phyloP scores from a whole-genome alignment of 2,797 vertebrate species.

The Miichthys miiuy region DNA sequence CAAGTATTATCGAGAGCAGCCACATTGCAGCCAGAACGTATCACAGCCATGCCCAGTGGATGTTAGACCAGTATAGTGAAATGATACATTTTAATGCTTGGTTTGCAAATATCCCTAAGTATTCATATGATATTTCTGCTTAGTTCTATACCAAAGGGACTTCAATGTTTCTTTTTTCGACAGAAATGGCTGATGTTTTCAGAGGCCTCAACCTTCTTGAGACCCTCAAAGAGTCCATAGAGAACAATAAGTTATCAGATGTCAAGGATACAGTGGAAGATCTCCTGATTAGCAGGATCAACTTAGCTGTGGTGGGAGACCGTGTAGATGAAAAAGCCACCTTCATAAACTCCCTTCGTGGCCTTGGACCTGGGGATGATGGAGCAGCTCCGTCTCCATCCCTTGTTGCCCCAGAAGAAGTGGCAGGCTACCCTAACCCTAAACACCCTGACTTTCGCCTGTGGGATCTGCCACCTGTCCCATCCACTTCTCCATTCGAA shows the following conservation, averaged over 20 bases:
- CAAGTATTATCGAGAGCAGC: too few species aligned
- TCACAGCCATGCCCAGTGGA: too few species aligned
- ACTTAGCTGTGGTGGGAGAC: conserved; percentile 77
- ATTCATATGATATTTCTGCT: background rate
- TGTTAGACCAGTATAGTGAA: too few species aligned
- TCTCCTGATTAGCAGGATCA: conserved; percentile 83
- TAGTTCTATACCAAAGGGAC: background rate
- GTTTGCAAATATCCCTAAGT: background rate
- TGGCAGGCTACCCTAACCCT: conserved; percentile 74
- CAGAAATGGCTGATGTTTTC: conserved; percentile 81
- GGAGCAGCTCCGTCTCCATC: conserved; percentile 63
- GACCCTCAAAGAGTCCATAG: conserved; percentile 82
- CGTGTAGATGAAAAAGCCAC: conserved; percentile 72
- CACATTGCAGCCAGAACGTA: too few species aligned
- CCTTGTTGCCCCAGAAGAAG: conserved; percentile 58
- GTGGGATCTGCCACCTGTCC: conserved; percentile 80
- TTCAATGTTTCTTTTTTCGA: background rate
- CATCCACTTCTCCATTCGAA: conserved; percentile 63
- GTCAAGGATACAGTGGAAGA: conserved; percentile 83
- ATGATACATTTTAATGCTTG: background rate
- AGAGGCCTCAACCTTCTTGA: conserved; percentile 81
- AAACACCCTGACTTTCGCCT: conserved; percentile 82
- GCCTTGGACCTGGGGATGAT: conserved; percentile 73
- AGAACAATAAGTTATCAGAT: conserved; percentile 81
- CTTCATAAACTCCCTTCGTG: conserved; percentile 80